phyloP scores from a whole-genome alignment of 2,113 vertebrate species.

The Semnopithecus entellus region DNA sequence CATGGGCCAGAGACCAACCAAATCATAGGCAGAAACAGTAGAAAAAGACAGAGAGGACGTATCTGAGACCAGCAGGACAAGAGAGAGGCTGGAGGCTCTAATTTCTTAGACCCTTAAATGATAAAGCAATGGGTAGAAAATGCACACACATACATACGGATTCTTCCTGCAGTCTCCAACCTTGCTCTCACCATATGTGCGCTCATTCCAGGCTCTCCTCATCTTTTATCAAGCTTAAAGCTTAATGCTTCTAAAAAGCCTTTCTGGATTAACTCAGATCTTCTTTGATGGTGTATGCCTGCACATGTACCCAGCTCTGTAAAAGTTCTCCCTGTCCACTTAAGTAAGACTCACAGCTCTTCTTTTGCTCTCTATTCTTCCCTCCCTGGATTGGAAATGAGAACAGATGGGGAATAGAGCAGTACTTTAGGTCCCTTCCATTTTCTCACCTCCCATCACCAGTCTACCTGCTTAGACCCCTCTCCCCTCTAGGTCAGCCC shows the following conservation, averaged over 20 bases:
- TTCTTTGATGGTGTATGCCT: not conserved
- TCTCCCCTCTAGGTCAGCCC: not conserved
- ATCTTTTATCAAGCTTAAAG: not conserved
- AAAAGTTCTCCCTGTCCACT: not conserved
- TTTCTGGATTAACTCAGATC: not conserved
- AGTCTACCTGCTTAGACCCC: not conserved
- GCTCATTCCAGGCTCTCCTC: not conserved
- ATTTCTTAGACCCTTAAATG: not conserved
- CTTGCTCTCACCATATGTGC: not conserved
- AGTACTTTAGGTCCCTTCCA: not conserved
- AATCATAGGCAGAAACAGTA: slow-evolving; percentile 13
- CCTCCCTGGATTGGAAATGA: not conserved
- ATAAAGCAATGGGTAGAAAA: not conserved
- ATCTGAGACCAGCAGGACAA: not conserved
- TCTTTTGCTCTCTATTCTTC: not conserved
- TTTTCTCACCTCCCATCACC: not conserved
- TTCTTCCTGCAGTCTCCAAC: not conserved
- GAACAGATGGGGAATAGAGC: not conserved
- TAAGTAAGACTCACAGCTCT: slow-evolving; percentile 25
- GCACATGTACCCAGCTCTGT: not conserved
- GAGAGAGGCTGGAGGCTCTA: slow-evolving; percentile 5
- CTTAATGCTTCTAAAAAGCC: not conserved
- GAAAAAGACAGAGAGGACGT: slow-evolving; percentile 5
- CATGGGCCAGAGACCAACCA: not conserved
- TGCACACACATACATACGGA: not conserved